Conservation (phyloP, 1,140 invertebrate species). For the Atta colombica region DNA sequence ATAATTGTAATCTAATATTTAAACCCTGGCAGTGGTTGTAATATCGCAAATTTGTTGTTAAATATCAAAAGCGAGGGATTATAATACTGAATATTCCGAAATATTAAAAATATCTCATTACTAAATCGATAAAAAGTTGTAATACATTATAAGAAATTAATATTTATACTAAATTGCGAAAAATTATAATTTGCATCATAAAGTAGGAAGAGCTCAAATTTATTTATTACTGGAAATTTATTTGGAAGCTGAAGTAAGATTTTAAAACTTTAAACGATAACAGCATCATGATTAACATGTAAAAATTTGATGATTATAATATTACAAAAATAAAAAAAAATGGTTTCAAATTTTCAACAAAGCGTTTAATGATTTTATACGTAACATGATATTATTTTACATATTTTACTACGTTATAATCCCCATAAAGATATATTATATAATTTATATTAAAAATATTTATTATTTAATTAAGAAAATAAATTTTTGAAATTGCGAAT, state of each 20-base stretch:
- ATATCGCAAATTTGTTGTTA: constrained; percentile 44
- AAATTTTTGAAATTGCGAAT: background rate
- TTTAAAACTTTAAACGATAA: background rate
- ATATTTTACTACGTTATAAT: background rate
- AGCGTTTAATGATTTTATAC: background rate
- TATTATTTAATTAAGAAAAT: background rate
- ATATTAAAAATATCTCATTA: constrained; percentile 29
- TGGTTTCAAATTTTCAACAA: background rate
- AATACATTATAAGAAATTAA: constrained; percentile 1
- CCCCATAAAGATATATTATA: background rate
- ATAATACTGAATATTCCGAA: constrained; percentile 24
- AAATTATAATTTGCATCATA: background rate
- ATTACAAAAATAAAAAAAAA: background rate
- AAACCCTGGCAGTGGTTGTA: constrained; percentile 24
- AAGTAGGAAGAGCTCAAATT: background rate
- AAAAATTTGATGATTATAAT: background rate
- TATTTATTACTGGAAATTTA: background rate
- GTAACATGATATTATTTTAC: background rate
- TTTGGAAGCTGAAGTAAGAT: background rate
- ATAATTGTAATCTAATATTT: constrained; percentile 55
- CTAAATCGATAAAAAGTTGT: background rate
- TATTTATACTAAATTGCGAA: constrained; percentile 10
- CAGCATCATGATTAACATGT: background rate
- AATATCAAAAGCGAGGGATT: constrained; percentile 41
- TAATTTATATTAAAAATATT: background rate